Base-by-base conservation (phyloP, 2,888 invertebrate species). In the Oscheius onirici region DNA sequence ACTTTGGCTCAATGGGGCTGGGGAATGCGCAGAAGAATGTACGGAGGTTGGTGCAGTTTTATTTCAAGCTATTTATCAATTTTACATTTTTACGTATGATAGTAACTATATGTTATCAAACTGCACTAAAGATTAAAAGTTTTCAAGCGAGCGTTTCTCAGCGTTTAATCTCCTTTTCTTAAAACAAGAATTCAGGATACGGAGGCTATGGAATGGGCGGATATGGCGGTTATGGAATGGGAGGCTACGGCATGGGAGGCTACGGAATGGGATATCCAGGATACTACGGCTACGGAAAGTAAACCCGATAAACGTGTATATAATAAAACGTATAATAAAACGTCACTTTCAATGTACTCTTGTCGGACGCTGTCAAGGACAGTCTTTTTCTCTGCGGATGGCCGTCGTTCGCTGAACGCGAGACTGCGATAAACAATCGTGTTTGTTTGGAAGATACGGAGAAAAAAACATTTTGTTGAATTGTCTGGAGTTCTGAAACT, bases 61-160 rank as follows among this genome's bases (percentile, higher is more conserved):
- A 6, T 34, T 0, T 34, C 34, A 3, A 34, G 34, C n/a, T n/a
- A n/a, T n/a, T n/a, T n/a, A n/a, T n/a, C n/a, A n/a, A n/a, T n/a
- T n/a, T n/a, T n/a, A n/a, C 15, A 73, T 71, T 49, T 76, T 72
- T 43, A 8, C 15, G 43, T 11, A 43, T 13, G 8, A 13, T 43
- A 11, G 10, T 43, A 13, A 13, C 10, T 43, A 11, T 43, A 13
- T 43, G 8, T 43, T 43, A 43, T 43, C 15, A 8, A 11, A 43
- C 15, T 13, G 10, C 15, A 52, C 20, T 20, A 5, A 3, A 52
- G 1, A 11, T 5, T 5, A 17, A 17, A 13, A 3, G 2, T 52
- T 22, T 52, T 22, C n/a, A 22, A 22, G n/a, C n/a, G n/a, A n/a
- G n/a, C n/a, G n/a, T n/a, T n/a, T n/a, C n/a, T n/a, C n/a, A n/a